Evolutionary conservation across 2,113 vertebrate genomes (phyloP).

Genomic region (Cricetomys ansorgei): DNA sequence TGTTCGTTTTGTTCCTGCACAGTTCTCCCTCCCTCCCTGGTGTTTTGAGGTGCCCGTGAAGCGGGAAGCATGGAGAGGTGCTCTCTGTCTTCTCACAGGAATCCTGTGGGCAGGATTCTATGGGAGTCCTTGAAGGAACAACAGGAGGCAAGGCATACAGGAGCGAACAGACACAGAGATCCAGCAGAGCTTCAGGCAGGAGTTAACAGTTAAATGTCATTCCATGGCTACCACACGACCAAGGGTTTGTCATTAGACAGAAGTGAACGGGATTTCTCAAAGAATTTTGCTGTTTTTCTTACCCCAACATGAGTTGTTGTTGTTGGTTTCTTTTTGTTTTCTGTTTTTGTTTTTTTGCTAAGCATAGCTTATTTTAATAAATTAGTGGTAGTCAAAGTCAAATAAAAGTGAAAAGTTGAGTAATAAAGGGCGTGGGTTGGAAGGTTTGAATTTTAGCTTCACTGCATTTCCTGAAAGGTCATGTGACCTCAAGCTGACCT

Average conservation of each 20-base stretch:
- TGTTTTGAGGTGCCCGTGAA: background rate
- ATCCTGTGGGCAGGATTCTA: background rate
- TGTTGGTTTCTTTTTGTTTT: too few relatives aligned
- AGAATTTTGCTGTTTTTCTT: background rate
- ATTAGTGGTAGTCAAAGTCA: background rate
- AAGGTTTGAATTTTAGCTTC: background rate
- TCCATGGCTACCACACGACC: background rate
- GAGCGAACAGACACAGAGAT: background rate
- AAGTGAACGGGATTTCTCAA: background rate
- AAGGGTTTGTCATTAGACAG: background rate
- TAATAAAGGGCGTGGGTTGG: background rate
- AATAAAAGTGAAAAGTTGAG: background rate
- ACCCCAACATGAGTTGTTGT: too few relatives aligned
- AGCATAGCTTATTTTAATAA: background rate
- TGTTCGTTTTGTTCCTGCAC: background rate
- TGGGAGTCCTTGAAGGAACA: background rate
- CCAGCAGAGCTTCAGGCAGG: background rate
- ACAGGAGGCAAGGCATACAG: background rate
- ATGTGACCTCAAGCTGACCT: background rate
- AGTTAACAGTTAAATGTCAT: background rate
- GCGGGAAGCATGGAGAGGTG: background rate
- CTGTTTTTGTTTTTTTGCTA: conserved; percentile 2
- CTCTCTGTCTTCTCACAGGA: conserved; percentile 33
- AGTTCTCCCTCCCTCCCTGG: background rate
- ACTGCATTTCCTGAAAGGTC: background rate